Conservation (phyloP, 2,888 invertebrate genomes). For the Trissolcus brochymenae region DNA sequence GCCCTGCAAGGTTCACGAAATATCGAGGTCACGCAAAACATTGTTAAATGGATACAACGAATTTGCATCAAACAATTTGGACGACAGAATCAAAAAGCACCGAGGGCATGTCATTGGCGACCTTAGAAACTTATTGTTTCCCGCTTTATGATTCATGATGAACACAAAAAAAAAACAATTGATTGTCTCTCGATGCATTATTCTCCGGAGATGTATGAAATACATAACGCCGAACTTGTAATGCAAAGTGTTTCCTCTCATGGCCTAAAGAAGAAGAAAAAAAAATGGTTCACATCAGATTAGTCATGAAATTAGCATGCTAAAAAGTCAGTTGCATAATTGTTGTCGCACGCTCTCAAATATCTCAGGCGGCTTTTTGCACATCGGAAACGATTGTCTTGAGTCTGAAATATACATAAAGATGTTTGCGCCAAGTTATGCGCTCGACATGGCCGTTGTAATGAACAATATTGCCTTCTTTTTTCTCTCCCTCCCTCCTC, state of each 20-base stretch:
- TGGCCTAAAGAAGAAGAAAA: not conserved
- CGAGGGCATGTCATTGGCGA: slow-evolving; percentile 18
- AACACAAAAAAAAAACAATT: too few species aligned
- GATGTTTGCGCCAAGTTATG: slow-evolving; percentile 28
- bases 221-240: too few species aligned
- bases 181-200: too few species aligned
- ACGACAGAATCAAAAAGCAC: too few species aligned
- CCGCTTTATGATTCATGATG: too few species aligned
- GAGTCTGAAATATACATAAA: slow-evolving; percentile 35
- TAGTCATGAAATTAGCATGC: slow-evolving; percentile 12
- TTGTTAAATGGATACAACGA: slow-evolving; percentile 23
- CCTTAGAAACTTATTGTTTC: slow-evolving; percentile 28
- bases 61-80: slow-evolving; percentile 16
- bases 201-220: too few species aligned
- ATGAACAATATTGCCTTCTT: slow-evolving; percentile 39
- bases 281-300: slow-evolving; percentile 4
- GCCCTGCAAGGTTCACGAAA: slow-evolving; percentile 29
- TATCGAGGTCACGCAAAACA: slow-evolving; percentile 38
- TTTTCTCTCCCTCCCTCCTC: slow-evolving; percentile 1
- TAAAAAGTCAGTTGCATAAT: slow-evolving; percentile 20
- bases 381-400: slow-evolving; percentile 23
- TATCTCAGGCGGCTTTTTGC: slow-evolving; percentile 22
- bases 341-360: slow-evolving; percentile 26
- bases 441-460: slow-evolving; percentile 12
- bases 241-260: too few species aligned